Evolutionary conservation across 53 echinoderm and acorn worm genomes (phyloP).

Genomic region (Holothuria leucospilota): DNA sequence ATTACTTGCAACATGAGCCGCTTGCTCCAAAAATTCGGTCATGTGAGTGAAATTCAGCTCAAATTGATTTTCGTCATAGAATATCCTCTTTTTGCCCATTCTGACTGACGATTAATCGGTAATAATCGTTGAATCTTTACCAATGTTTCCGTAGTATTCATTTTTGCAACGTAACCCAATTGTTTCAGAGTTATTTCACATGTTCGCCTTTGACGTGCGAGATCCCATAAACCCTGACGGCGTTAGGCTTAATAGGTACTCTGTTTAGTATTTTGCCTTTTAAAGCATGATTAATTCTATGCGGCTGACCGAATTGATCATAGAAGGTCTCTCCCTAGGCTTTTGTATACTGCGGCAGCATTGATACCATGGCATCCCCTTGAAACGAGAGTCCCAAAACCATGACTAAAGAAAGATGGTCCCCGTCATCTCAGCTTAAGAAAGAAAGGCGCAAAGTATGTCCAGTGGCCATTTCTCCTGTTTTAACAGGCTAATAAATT

Average conservation of each 20-base stretch:
- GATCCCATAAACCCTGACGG: slow-evolving; percentile 49
- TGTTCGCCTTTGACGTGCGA: slow-evolving; percentile 57
- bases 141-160: slow-evolving; percentile 35
- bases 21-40: too few species aligned
- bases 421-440: too few species aligned
- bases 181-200: slow-evolving; percentile 45
- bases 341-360: slow-evolving; percentile 31
- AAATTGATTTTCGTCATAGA: too few species aligned
- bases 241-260: slow-evolving; percentile 49
- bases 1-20: too few species aligned
- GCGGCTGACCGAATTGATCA: slow-evolving; percentile 62
- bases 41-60: too few species aligned
- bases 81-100: slow-evolving; percentile 12
- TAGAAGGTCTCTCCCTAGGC: slow-evolving; percentile 25
- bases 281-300: slow-evolving; percentile 16
- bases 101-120: neutral
- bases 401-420: too few species aligned
- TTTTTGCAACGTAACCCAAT: slow-evolving; percentile 42
- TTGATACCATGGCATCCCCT: too few species aligned
- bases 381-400: too few species aligned
- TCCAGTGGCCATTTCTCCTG: too few species aligned
- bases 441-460: too few species aligned
- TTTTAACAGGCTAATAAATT: too few species aligned
- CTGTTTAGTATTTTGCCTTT: slow-evolving; percentile 48
- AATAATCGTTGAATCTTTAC: neutral